Evolutionary conservation across 2,888 invertebrate genomes (phyloP).

Genomic region (Lysandra bellargus): DNA sequence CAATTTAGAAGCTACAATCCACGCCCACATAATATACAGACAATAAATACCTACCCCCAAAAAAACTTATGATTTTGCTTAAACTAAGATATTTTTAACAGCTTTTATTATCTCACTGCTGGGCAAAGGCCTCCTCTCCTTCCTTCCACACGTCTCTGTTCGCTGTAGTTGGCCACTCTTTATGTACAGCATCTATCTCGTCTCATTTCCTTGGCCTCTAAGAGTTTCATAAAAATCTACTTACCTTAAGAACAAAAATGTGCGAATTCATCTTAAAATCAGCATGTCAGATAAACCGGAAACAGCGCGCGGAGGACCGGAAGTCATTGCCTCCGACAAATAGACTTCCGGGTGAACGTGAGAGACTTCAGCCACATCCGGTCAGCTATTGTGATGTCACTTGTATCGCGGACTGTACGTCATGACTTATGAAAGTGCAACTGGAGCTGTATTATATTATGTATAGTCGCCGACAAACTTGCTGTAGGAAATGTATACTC

Average conservation of each 20-base stretch:
- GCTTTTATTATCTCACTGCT: no score
- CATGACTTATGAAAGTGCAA: conserved; percentile 13
- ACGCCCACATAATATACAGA: no score
- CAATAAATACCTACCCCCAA: no score
- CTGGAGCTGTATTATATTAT: neutral
- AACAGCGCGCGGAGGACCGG: conserved; percentile 46
- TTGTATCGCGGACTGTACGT: neutral
- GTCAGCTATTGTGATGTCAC: conserved; percentile 24
- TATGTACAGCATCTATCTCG: no score
- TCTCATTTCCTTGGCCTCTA: no score
- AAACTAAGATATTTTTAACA: no score
- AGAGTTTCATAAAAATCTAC: neutral
- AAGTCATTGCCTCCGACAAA: conserved; percentile 64
- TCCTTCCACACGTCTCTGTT: neutral
- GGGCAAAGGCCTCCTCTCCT: no score
- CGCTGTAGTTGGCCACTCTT: no score
- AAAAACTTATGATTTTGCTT: no score
- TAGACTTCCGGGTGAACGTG: conserved; percentile 59
- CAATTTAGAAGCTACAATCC: no score
- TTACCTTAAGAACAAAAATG: neutral
- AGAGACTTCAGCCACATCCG: conserved; percentile 19
- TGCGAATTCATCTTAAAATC: conserved; percentile 5
- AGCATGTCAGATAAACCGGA: conserved; percentile 5
- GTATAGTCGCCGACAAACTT: neutral
- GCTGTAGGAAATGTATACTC: neutral